These are phyloP conservation scores for Hypomecis atomaria DNA, from an alignment of 2,888 invertebrate genomes.

Conservation along the genomic window DNA sequence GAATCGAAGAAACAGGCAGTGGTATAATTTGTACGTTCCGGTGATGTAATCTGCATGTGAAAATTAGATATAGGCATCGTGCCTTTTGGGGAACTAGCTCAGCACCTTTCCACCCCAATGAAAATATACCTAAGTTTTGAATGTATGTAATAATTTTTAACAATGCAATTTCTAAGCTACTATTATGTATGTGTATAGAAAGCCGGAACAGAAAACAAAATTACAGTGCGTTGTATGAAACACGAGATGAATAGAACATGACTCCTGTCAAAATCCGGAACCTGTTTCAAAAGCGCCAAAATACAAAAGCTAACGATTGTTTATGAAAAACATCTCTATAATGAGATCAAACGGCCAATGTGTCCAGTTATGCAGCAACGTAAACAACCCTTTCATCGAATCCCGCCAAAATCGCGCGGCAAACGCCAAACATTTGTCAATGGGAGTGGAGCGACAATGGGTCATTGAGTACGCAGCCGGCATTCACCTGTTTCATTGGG, in stretches of 20 bases:
- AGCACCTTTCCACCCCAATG: too few relatives aligned
- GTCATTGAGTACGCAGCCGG: slow-evolving; percentile 69
- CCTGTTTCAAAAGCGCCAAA: slow-evolving; percentile 20
- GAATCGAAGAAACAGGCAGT: slow-evolving; percentile 28
- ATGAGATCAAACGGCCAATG: slow-evolving; percentile 39
- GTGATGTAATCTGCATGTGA: slow-evolving; percentile 31
- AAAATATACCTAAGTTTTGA: too few relatives aligned
- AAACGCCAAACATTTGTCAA: slow-evolving; percentile 75
- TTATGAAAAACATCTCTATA: slow-evolving; percentile 29
- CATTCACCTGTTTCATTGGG: slow-evolving; percentile 74
- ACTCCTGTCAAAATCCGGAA: slow-evolving; percentile 19
- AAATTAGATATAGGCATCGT: not conserved
- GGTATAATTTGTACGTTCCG: slow-evolving; percentile 35
- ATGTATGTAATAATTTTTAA: too few relatives aligned
- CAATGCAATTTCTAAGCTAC: too few relatives aligned
- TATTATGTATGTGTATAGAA: too few relatives aligned
- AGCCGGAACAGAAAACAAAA: too few relatives aligned
- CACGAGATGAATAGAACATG: slow-evolving; percentile 1
- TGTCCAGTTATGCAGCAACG: slow-evolving; percentile 48
- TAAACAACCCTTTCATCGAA: slow-evolving; percentile 68
- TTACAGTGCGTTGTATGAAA: not conserved
- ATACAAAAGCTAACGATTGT: slow-evolving; percentile 25
- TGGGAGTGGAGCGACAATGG: slow-evolving; percentile 68
- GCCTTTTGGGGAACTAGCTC: too few relatives aligned
- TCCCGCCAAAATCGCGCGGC: slow-evolving; percentile 75